Conservation (phyloP, 2,113 vertebrate genomes). For the Nycticryphes semicollaris region DNA sequence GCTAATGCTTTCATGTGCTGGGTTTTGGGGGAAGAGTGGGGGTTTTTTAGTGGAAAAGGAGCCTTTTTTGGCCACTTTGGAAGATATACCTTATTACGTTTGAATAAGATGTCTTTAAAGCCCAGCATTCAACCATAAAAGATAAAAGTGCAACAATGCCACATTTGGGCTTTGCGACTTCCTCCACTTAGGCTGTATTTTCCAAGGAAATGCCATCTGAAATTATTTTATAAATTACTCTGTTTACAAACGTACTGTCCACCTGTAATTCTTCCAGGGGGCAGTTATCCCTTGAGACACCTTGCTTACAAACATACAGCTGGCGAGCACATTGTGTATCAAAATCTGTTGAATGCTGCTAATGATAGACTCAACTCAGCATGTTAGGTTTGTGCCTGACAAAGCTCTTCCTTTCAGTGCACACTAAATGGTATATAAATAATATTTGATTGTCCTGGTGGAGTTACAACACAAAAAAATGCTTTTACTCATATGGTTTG, state of each 20-base stretch:
- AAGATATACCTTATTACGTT: neutral
- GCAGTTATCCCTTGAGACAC: neutral
- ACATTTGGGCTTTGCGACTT: neutral
- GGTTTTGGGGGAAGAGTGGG: neutral
- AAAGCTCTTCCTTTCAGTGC: neutral
- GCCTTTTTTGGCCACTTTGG: neutral
- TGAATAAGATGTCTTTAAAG: neutral
- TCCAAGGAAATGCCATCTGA: neutral
- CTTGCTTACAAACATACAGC: neutral
- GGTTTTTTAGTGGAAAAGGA: neutral
- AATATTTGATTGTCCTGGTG: neutral
- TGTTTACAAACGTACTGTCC: neutral
- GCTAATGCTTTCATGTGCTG: neutral
- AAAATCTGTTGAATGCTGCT: neutral
- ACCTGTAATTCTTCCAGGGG: neutral
- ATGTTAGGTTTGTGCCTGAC: neutral
- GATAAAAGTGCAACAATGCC: neutral
- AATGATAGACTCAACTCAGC: neutral
- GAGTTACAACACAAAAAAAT: neutral
- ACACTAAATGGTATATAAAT: neutral
- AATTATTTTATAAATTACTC: neutral
- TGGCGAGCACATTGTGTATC: neutral
- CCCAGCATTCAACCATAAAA: neutral
- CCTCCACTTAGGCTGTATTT: neutral
- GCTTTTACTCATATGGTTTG: conserved; percentile 1